These are phyloP conservation scores for Mizuhopecten yessoensis DNA, from an alignment of 1,140 invertebrate species.

Conservation along the genomic window DNA sequence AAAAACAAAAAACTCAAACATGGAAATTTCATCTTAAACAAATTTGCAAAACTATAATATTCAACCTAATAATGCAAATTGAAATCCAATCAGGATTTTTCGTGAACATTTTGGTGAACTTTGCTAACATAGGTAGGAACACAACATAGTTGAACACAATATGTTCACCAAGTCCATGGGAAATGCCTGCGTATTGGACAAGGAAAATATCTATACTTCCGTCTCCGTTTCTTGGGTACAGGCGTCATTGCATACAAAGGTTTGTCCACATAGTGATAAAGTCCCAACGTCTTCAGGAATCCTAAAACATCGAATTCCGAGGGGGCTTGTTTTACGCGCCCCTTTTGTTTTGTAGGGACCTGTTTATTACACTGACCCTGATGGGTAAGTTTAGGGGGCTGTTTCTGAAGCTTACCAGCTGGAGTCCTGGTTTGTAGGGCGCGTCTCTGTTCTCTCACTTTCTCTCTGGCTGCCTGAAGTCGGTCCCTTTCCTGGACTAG, in stretches of 20 bases:
- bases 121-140: too few relatives aligned
- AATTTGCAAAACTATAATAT: too few relatives aligned
- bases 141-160: neutral
- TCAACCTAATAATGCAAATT: too few relatives aligned
- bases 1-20: too few relatives aligned
- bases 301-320: slow-evolving; percentile 59
- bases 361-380: neutral
- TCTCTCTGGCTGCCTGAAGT: slow-evolving; percentile 69
- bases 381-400: neutral
- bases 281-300: slow-evolving; percentile 57
- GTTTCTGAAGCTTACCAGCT: slow-evolving; percentile 61
- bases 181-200: neutral
- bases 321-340: neutral
- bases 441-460: slow-evolving; percentile 63
- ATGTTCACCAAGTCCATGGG: slow-evolving; percentile 6
- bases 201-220: slow-evolving; percentile 33
- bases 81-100: too few relatives aligned
- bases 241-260: slow-evolving; percentile 10
- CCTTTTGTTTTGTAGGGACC: neutral
- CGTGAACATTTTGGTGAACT: too few relatives aligned
- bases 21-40: too few relatives aligned
- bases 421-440: slow-evolving; percentile 60
- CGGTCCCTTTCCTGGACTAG: slow-evolving; percentile 65
- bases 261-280: slow-evolving; percentile 54
- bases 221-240: slow-evolving; percentile 43